Conservation (phyloP, 2,113 vertebrate genomes). For the Ariopsis seemanni region DNA sequence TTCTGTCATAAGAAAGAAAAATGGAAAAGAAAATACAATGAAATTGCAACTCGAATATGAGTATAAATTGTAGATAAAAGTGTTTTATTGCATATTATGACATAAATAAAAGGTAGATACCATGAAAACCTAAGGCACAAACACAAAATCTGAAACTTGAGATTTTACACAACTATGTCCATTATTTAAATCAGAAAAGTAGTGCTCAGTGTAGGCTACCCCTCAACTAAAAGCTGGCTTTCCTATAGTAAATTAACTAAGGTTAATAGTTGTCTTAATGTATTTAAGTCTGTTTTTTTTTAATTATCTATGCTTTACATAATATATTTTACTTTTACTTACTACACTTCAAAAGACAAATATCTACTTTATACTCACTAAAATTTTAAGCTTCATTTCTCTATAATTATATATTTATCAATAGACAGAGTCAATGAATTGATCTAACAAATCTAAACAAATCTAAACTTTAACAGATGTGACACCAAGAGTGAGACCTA, state of each 20-base stretch:
- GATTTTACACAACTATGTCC: background rate
- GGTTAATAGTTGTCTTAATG: background rate
- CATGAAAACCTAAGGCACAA: background rate
- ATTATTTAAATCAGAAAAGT: conserved; percentile 9
- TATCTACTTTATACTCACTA: background rate
- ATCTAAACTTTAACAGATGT: background rate
- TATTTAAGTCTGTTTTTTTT: background rate
- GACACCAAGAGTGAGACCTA: background rate
- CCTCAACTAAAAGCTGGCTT: background rate
- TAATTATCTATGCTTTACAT: background rate
- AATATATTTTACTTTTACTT: background rate
- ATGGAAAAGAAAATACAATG: background rate
- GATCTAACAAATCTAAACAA: background rate
- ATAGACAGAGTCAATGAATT: background rate
- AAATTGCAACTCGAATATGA: conserved; percentile 56
- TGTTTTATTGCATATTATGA: conserved; percentile 45
- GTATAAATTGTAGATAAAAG: conserved; percentile 35
- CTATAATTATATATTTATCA: background rate
- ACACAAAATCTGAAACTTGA: background rate
- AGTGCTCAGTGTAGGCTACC: background rate
- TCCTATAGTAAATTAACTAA: background rate
- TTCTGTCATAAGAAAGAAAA: conserved; percentile 21
- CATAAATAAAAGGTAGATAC: conserved; percentile 41
- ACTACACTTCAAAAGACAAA: background rate
- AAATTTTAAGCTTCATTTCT: background rate